A percentile compares a stretch with the other conserved stretches of the same genome.
These are phyloP conservation scores for Cylloceria caligata DNA, from an alignment of 2,888 invertebrate genomes.

Conservation along the genomic window DNA sequence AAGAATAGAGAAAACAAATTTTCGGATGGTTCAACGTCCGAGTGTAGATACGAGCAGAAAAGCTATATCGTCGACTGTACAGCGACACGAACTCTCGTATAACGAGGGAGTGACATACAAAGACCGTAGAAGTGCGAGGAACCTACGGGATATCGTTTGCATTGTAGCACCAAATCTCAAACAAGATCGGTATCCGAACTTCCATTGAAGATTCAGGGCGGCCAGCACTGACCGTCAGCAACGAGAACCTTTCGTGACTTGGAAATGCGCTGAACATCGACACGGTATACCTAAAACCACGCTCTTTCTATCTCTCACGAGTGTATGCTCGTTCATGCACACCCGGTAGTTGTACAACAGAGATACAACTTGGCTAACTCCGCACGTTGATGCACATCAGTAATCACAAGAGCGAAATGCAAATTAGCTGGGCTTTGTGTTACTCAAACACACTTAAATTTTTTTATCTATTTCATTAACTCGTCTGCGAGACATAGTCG, in stretches of 20 bases:
- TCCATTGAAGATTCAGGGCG: slow-evolving; percentile 46
- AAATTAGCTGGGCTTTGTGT: slow-evolving; percentile 6
- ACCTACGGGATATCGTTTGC: slow-evolving; percentile 51
- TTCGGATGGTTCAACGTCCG: neutral
- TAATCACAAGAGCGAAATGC: slow-evolving; percentile 16
- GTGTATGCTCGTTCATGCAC: neutral
- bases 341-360: too few species aligned
- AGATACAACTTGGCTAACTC: too few species aligned
- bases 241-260: slow-evolving; percentile 56
- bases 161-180: slow-evolving; percentile 60
- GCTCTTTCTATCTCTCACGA: neutral
- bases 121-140: slow-evolving; percentile 34
- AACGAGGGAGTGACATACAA: neutral
- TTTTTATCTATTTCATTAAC: slow-evolving; percentile 11
- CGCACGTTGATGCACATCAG: slow-evolving; percentile 19
- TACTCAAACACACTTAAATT: neutral
- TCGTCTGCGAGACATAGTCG: neutral
- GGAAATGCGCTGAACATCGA: slow-evolving; percentile 19
- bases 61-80: neutral
- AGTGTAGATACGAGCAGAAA: neutral
- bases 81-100: slow-evolving; percentile 3
- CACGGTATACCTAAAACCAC: slow-evolving; percentile 1
- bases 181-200: slow-evolving; percentile 52
- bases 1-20: slow-evolving; percentile 24
- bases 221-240: slow-evolving; percentile 27